Base-by-base conservation (phyloP, 2,888 invertebrate genomes). In the Torymus tubicola region DNA sequence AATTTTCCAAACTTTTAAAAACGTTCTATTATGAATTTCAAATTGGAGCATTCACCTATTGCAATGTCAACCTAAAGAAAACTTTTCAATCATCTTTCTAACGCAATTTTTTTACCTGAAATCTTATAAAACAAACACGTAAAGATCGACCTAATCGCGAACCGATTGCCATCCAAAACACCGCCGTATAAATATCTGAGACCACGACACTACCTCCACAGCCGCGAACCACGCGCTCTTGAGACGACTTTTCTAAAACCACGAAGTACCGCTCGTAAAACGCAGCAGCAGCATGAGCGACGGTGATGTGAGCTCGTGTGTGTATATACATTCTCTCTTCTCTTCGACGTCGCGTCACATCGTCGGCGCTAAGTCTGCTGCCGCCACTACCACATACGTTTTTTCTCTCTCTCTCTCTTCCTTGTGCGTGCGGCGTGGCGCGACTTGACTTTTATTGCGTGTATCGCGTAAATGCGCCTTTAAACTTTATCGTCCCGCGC, bases 371-470 rank as follows among this genome's bases (percentile, higher is more conserved):
- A 83, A 82, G 84, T 80, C 82, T 81, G 81, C 80, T 77, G 72
- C 61, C 53, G 12, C 61, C 14, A 1, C 13, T n/a, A 21, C 16
- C 50, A 11, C 53, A 8, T 53, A 61, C 70, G 67, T 74, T 76
- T 75, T 80, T 70, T 70, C 64, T 78, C 72, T 67, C 70, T 78
- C 60, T 16, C 14, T 55, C 67, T n/a, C 11, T 65, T 71, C 31
- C 50, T 42, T 24, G 69, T 71, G 72, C 42, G 73, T 73, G 73
- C 63, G 78, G 81, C 70, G 83, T 69, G 74, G 72, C 79, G 65
- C 82, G 83, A 81, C 83, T 86, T 87, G 88, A 89, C 87, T 88
- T 88, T 89, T 88, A 88, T 87, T 88, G 86, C 87, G 86, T 86
- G 88, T 87, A 87, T 87, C 84, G 85, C 86, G 87, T 88, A 86